Percentiles rank a stretch among this genome's conserved stretches.
Conservation (phyloP, 2,888 invertebrate genomes). For the Mimumesa dahlbomi region DNA sequence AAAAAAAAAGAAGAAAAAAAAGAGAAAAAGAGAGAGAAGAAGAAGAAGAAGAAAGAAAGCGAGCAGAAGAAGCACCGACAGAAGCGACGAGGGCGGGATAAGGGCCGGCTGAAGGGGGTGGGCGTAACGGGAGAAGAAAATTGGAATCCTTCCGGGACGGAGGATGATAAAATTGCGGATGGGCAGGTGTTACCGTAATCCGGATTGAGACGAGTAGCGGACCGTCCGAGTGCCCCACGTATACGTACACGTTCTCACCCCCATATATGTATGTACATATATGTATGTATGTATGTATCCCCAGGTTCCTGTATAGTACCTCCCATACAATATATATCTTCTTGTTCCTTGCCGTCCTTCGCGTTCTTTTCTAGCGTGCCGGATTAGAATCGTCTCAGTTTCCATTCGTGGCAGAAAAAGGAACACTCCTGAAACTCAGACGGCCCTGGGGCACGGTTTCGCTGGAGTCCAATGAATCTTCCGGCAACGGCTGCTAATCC, state of each 20-base stretch:
- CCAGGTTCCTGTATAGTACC: conserved; percentile 7
- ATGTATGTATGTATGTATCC: not conserved
- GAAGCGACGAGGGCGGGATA: conserved; percentile 28
- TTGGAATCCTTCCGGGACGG: conserved; percentile 75
- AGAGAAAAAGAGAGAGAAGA: conserved; percentile 23
- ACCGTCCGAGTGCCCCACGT: conserved; percentile 49
- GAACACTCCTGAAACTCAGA: not conserved
- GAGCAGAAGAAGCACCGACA: conserved; percentile 29
- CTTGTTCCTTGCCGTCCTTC: conserved; percentile 34
- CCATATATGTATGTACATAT: not conserved
- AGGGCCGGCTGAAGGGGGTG: conserved; percentile 43
- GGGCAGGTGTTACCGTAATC: conserved; percentile 77
- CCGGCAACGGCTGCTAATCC: too few species aligned
- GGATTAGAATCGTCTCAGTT: conserved; percentile 50
- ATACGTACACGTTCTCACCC: conserved; percentile 28
- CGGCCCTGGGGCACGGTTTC: not conserved
- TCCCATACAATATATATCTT: conserved; percentile 11
- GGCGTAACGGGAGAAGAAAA: conserved; percentile 72
- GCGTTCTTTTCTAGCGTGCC: conserved; percentile 24
- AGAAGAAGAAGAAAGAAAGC: conserved; percentile 13
- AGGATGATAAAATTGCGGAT: conserved; percentile 78
- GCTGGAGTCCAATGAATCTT: not conserved
- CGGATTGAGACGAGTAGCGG: conserved; percentile 67
- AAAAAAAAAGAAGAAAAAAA: conserved; percentile 20
- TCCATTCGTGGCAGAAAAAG: conserved; percentile 22